Conservation (phyloP, 1,140 invertebrate genomes). For the Elymnias hypermnestra region DNA sequence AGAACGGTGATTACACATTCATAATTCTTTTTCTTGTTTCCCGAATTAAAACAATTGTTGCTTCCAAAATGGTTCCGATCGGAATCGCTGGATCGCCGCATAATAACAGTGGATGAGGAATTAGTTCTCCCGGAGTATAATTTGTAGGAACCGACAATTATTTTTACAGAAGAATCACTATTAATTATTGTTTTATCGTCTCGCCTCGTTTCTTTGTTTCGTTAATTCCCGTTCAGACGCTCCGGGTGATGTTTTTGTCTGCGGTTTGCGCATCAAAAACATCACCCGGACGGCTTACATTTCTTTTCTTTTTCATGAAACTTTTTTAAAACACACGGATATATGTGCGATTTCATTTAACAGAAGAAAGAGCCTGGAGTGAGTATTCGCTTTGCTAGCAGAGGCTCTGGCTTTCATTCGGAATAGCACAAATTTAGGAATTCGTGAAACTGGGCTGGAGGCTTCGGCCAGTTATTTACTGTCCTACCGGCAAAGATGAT, state of each 20-base stretch:
- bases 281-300: background rate
- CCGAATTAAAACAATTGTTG: slow-evolving; percentile 60
- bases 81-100: slow-evolving; percentile 40
- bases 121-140: slow-evolving; percentile 45
- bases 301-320: too few species aligned
- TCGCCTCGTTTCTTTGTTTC: slow-evolving; percentile 29
- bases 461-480: too few species aligned
- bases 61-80: slow-evolving; percentile 47
- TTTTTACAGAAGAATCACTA: slow-evolving; percentile 58
- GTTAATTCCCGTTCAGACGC: slow-evolving; percentile 29
- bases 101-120: slow-evolving; percentile 56
- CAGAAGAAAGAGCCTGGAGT: too few species aligned
- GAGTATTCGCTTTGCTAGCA: too few species aligned
- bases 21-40: slow-evolving; percentile 54
- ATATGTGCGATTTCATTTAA: too few species aligned
- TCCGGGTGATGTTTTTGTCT: slow-evolving; percentile 33
- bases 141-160: slow-evolving; percentile 58
- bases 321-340: too few species aligned
- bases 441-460: too few species aligned
- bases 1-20: slow-evolving; percentile 54
- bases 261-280: slow-evolving; percentile 9
- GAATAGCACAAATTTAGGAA: too few species aligned
- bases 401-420: too few species aligned
- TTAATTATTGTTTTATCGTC: slow-evolving; percentile 54
- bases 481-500: too few species aligned